Base-by-base conservation (phyloP, 2,113 vertebrate genomes). In the Notarius quadriscutis region DNA sequence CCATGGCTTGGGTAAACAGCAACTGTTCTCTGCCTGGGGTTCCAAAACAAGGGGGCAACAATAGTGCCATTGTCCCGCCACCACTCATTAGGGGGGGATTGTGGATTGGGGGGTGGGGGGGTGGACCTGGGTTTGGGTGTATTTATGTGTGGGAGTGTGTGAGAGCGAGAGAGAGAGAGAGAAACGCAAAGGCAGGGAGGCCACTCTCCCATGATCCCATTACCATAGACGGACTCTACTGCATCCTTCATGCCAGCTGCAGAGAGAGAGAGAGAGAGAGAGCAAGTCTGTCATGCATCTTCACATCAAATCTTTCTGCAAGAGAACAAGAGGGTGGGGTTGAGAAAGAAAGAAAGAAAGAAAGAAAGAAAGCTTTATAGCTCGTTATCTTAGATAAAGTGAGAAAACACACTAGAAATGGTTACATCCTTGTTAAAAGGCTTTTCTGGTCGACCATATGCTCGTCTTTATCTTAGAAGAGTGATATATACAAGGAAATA, bases 271-370 rank as follows among this genome's bases (percentile, higher is more conserved):
- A 79, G 90, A 85, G 50, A 87, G 93, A 93, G 95, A 95, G 96
- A 96, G 95, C 95, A 95, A 96, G 95, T 94, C 95, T 97, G 96
- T 97, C 96, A 96, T 95, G 90, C 94, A 94, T 95, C 95, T 97
- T 96, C 96, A 94, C 95, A 93, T 97, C 96, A 96, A 96, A 90
- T 96, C 92, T 93, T 77, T 83, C 69, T 86, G 63, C 83, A 65
- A 85, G 69, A 58, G 82, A 88, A 12, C 74, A 69, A 77, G 89
- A 75, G 89, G 84, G 71, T 14, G 55, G 80, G 51, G 60, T 41
- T 81, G 83, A 34, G 67, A 84, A 88, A 27, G 83, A 53, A 55
- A 74, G 85, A 78, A 57, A 34, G 48, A 77, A 78, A 53, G 4
- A 51, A 78, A 62, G 84, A 92, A 88, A 86, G 77, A 92, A 91